Percentiles rank a stretch among this genome's conserved stretches.
Evolutionary conservation across 2,797 vertebrate species (phyloP).

Genomic region (Sebastes alutus): DNA sequence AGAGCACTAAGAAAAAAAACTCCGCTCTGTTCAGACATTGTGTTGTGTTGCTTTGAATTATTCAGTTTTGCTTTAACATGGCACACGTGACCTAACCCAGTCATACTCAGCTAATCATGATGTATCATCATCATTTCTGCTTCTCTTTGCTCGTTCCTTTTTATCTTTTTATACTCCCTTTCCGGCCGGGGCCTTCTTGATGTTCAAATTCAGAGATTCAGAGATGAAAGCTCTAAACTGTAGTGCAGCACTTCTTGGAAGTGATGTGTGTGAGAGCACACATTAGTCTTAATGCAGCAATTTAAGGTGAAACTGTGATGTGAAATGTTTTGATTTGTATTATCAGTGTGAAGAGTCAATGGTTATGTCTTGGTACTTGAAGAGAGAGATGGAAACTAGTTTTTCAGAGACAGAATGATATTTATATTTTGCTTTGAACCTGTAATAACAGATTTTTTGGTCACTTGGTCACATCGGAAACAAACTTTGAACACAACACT

Average conservation of each 20-base stretch:
- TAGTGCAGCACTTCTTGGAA: not conserved
- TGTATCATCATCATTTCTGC: conserved; percentile 23
- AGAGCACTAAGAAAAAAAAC: conserved; percentile 15
- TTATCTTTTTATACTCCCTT: not conserved
- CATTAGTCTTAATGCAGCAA: not conserved
- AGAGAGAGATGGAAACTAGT: not conserved
- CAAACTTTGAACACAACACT: not conserved
- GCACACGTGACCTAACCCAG: conserved; percentile 45
- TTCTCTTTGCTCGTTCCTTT: not conserved
- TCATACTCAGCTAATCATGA: conserved; percentile 37
- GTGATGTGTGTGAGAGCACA: not conserved
- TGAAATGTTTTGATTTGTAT: not conserved
- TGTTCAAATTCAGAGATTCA: not conserved
- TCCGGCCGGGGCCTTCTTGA: not conserved
- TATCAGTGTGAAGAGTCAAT: not conserved
- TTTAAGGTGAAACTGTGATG: not conserved
- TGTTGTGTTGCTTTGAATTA: conserved; percentile 66
- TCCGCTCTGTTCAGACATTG: conserved; percentile 19
- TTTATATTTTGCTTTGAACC: not conserved
- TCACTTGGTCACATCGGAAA: not conserved
- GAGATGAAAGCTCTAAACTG: not conserved
- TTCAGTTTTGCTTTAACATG: conserved; percentile 61
- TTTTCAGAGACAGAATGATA: not conserved
- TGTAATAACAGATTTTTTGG: not conserved
- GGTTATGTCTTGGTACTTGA: not conserved